phyloP scores from a whole-genome alignment of 1,140 invertebrate species.

The Parasteatoda tepidariorum region DNA sequence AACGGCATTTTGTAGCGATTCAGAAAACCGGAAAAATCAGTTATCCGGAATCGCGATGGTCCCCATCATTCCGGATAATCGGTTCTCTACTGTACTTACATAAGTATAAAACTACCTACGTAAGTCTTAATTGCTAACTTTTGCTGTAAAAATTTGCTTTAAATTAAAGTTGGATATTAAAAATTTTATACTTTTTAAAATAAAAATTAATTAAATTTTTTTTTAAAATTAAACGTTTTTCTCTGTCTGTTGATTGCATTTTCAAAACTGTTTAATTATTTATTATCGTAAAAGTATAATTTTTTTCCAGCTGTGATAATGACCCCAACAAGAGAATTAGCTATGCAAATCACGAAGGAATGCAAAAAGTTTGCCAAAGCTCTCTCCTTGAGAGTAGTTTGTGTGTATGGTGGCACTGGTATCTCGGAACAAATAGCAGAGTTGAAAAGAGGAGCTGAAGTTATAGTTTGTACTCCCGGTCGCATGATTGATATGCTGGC shows the following conservation, averaged over 20 bases:
- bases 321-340: constrained; percentile 97
- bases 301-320: constrained; percentile 82
- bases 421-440: constrained; percentile 95
- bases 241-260: neutral
- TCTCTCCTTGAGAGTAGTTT: constrained; percentile 87
- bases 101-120: no score
- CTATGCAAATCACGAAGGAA: constrained; percentile 99
- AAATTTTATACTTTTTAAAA: neutral
- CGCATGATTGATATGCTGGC: constrained; percentile 99
- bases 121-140: no score
- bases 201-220: neutral
- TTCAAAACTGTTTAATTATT: neutral
- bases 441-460: constrained; percentile 96
- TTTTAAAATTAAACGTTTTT: neutral
- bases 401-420: constrained; percentile 99
- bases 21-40: no score
- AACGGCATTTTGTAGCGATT: no score
- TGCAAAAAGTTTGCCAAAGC: constrained; percentile 95
- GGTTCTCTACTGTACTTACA: no score
- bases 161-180: neutral
- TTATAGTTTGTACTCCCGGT: constrained; percentile 99
- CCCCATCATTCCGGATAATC: no score
- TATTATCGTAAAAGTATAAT: neutral
- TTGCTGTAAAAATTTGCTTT: neutral
- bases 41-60: no score